Evolutionary conservation across 2,113 vertebrate genomes (phyloP).

Genomic region (Oxyruncus cristatus): DNA sequence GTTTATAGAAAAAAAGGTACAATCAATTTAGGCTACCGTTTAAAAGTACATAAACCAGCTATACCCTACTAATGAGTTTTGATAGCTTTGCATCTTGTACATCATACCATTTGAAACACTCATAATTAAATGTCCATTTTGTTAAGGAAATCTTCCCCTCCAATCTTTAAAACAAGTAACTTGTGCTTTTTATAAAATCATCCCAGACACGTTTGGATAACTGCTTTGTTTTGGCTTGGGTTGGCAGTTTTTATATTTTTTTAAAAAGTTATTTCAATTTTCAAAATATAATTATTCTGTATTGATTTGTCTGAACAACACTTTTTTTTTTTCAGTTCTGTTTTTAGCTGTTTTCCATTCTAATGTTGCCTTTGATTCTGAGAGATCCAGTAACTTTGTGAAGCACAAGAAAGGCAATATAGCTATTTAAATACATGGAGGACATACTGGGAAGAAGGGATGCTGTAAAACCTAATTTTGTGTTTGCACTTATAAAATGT

Average conservation of each 20-base stretch:
- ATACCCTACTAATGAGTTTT: slow-evolving; percentile 49
- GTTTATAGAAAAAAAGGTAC: slow-evolving; percentile 42
- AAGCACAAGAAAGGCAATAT: not conserved
- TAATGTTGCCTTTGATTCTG: not conserved
- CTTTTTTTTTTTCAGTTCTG: not conserved
- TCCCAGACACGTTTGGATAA: not conserved
- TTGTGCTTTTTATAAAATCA: slow-evolving; percentile 12
- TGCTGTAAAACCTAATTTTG: not conserved
- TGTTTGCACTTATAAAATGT: not conserved
- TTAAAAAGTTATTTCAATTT: not conserved
- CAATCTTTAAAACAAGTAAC: slow-evolving; percentile 9
- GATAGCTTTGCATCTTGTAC: slow-evolving; percentile 26
- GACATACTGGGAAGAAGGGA: not conserved
- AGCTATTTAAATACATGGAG: not conserved
- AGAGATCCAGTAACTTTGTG: not conserved
- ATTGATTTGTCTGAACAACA: not conserved
- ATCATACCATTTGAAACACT: slow-evolving; percentile 28
- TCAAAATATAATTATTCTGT: slow-evolving; percentile 19
- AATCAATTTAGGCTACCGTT: slow-evolving; percentile 56
- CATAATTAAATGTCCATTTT: slow-evolving; percentile 56
- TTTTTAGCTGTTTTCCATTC: not conserved
- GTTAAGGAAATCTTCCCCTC: slow-evolving; percentile 47
- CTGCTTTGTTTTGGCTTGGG: not conserved
- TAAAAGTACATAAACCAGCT: slow-evolving; percentile 64
- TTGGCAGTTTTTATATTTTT: not conserved